phyloP scores from a whole-genome alignment of 2,888 invertebrate genomes.

The Eristalinus aeneus region DNA sequence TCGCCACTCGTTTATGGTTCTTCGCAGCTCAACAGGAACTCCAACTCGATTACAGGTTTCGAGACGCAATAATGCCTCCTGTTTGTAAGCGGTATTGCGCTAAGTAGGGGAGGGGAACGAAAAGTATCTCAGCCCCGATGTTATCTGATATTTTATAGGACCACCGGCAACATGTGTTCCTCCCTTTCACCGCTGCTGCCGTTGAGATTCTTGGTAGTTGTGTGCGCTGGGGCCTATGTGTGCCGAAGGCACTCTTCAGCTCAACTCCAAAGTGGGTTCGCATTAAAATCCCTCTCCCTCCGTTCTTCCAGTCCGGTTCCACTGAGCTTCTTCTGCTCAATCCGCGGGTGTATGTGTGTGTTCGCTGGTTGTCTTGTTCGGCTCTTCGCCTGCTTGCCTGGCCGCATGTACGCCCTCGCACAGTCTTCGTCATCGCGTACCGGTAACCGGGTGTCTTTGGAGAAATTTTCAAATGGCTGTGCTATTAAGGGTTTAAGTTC shows the following conservation, averaged over 20 bases:
- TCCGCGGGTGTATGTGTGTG: neutral
- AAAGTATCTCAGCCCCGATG: constrained; percentile 49
- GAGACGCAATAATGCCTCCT: constrained; percentile 50
- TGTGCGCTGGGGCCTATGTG: neutral
- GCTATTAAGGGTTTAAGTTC: constrained; percentile 48
- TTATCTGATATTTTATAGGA: constrained; percentile 49
- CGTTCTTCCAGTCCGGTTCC: neutral
- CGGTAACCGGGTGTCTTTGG: constrained; percentile 6
- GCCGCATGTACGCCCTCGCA: constrained; percentile 43
- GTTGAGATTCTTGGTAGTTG: neutral
- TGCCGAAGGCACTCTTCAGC: neutral
- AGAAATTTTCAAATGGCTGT: constrained; percentile 20
- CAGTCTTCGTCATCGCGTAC: constrained; percentile 5
- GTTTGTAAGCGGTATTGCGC: constrained; percentile 39
- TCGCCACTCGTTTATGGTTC: neutral
- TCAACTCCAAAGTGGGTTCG: constrained; percentile 40
- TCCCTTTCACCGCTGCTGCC: neutral
- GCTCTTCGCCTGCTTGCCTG: constrained; percentile 4
- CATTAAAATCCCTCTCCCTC: constrained; percentile 28
- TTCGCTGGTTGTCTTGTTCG: neutral
- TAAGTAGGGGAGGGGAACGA: constrained; percentile 13
- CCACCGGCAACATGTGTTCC: constrained; percentile 49
- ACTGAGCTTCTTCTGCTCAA: neutral
- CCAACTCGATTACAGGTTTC: constrained; percentile 50
- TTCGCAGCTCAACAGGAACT: constrained; percentile 8